These are phyloP conservation scores for Spisula subtruncata DNA, from an alignment of 2,888 invertebrate species.

Conservation along the genomic window DNA sequence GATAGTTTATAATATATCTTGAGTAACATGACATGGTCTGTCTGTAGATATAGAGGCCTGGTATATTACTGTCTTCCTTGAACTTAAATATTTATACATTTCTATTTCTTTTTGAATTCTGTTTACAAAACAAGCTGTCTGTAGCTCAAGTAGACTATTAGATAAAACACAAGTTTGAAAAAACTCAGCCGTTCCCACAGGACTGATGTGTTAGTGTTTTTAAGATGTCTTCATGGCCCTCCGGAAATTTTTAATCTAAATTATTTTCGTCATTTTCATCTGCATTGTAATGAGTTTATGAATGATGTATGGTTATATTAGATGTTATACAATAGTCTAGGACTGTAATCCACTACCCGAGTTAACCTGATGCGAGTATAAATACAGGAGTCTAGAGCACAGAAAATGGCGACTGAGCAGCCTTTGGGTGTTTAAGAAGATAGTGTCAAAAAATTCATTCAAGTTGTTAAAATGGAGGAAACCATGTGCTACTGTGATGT, in stretches of 20 bases:
- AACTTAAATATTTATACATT: conserved; percentile 45
- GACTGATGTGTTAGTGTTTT: background rate
- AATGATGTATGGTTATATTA: no score
- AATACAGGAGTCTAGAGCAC: no score
- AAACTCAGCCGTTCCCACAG: background rate
- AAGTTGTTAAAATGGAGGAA: no score
- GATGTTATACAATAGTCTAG: no score
- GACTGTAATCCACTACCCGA: no score
- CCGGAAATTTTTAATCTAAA: background rate
- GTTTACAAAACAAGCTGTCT: conserved; percentile 41
- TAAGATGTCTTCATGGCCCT: background rate
- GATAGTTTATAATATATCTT: background rate
- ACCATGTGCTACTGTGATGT: no score
- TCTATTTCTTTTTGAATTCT: background rate
- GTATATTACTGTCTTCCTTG: conserved; percentile 20
- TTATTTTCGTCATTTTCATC: background rate
- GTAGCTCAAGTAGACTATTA: background rate
- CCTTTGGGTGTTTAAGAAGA: no score
- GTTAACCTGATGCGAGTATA: no score
- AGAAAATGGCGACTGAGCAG: no score
- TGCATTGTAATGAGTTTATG: no score
- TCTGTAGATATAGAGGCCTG: conserved; percentile 4
- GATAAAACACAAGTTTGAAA: background rate
- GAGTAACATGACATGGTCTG: background rate
- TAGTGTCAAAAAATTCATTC: no score